phyloP scores from a whole-genome alignment of 2,888 invertebrate genomes.

The Diogma glabrata region DNA sequence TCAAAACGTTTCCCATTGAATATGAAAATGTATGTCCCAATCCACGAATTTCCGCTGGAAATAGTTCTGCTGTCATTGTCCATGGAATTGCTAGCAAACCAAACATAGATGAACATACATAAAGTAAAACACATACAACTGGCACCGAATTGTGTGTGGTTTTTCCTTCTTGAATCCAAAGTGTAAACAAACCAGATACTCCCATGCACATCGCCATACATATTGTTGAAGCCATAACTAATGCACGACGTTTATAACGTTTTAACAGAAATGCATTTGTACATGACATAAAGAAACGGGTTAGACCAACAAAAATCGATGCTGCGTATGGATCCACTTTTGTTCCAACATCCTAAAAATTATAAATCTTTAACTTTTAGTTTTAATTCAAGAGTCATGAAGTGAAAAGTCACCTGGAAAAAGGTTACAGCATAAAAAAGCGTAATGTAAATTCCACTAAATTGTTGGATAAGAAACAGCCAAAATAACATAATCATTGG shows the following conservation, averaged over 20 bases:
- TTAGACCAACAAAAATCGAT: constrained; percentile 44
- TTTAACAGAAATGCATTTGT: constrained; percentile 44
- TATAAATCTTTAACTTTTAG: neutral
- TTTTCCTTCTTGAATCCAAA: constrained; percentile 35
- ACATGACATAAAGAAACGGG: constrained; percentile 45
- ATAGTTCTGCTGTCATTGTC: constrained; percentile 54
- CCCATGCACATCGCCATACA: constrained; percentile 46
- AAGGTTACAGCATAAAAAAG: constrained; percentile 48
- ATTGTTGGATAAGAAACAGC: constrained; percentile 47
- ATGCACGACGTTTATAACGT: constrained; percentile 40
- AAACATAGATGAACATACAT: constrained; percentile 47
- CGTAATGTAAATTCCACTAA: constrained; percentile 48
- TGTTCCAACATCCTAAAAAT: constrained; percentile 39
- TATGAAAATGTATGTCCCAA: constrained; percentile 46
- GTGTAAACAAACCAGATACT: constrained; percentile 43
- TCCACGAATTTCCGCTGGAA: constrained; percentile 47
- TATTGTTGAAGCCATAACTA: constrained; percentile 41
- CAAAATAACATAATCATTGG: constrained; percentile 42
- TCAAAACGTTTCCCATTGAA: constrained; percentile 43
- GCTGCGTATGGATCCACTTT: constrained; percentile 41
- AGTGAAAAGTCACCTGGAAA: constrained; percentile 37
- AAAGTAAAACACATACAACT: constrained; percentile 40
- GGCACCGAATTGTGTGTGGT: constrained; percentile 37
- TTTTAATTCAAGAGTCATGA: too few species aligned
- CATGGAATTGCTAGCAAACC: constrained; percentile 49